phyloP scores from a whole-genome alignment of 2,888 invertebrate genomes.

The Agrilus biguttatus region DNA sequence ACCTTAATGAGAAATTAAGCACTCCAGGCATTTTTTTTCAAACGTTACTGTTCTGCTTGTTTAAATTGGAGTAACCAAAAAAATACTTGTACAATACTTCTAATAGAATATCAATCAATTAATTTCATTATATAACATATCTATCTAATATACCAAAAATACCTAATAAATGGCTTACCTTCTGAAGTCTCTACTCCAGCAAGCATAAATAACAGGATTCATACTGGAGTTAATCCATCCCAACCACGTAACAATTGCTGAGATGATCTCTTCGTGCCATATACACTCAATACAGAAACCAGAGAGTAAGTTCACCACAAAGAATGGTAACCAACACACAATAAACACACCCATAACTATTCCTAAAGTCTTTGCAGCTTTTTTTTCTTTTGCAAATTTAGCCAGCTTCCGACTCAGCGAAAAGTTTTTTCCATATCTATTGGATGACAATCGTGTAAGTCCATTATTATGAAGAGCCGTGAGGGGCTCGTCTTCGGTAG shows the following conservation, averaged over 20 bases:
- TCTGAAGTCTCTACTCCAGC: constrained; percentile 92
- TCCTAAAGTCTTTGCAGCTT: constrained; percentile 92
- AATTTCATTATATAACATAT: too few species aligned
- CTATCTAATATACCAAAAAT: too few species aligned
- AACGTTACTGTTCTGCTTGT: too few species aligned
- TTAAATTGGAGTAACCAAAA: too few species aligned
- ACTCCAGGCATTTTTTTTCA: too few species aligned
- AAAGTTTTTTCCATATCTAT: constrained; percentile 66
- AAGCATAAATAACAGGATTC: constrained; percentile 98
- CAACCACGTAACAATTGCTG: constrained; percentile 82
- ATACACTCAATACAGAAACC: constrained; percentile 83
- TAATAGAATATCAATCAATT: too few species aligned
- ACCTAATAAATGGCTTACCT: constrained; percentile 42
- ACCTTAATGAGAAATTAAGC: too few species aligned
- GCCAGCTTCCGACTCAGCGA: constrained; percentile 84
- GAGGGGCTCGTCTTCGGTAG: constrained; percentile 59
- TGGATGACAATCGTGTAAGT: constrained; percentile 52
- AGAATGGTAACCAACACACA: constrained; percentile 95
- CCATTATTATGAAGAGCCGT: constrained; percentile 69
- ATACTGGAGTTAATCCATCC: constrained; percentile 94
- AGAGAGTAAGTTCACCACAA: constrained; percentile 83
- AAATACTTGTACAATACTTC: too few species aligned
- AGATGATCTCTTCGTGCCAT: constrained; percentile 74
- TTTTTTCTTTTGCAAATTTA: constrained; percentile 93
- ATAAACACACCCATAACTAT: constrained; percentile 97